Conservation (phyloP, 1,140 invertebrate genomes). For the Drosophila suzukii region DNA sequence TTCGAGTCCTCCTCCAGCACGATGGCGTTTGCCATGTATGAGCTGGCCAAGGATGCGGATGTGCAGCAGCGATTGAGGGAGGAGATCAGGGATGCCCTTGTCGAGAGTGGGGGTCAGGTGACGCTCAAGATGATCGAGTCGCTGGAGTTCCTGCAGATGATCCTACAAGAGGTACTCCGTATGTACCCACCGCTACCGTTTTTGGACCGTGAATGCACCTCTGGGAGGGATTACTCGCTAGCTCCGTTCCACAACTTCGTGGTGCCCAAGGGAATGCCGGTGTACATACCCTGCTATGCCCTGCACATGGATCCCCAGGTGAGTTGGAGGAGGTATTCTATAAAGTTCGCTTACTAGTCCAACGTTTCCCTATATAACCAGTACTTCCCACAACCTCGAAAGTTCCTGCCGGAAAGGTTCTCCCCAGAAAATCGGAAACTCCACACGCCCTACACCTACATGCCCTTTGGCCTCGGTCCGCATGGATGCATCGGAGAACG, state of each 20-base stretch:
- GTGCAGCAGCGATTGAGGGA: constrained; percentile 84
- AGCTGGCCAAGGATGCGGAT: constrained; percentile 84
- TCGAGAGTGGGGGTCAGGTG: constrained; percentile 75
- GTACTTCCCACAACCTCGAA: constrained; percentile 88
- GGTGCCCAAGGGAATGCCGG: constrained; percentile 71
- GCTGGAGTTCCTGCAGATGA: constrained; percentile 84
- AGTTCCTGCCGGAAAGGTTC: constrained; percentile 89
- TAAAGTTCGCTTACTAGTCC: background rate
- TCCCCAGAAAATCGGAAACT: constrained; percentile 84
- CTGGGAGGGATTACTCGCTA: constrained; percentile 58
- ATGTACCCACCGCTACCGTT: constrained; percentile 87
- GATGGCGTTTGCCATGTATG: constrained; percentile 85
- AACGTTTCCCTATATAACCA: constrained; percentile 36
- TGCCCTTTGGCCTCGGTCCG: constrained; percentile 92
- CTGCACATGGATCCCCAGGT: constrained; percentile 80
- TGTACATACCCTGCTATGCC: constrained; percentile 75
- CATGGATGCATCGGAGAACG: constrained; percentile 90
- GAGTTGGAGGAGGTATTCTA: background rate
- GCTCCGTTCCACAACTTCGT: constrained; percentile 58
- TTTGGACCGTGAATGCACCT: constrained; percentile 85
- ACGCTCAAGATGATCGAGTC: constrained; percentile 84
- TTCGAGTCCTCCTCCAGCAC: constrained; percentile 85
- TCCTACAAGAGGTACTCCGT: constrained; percentile 86
- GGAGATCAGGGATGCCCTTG: constrained; percentile 84
- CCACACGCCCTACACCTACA: constrained; percentile 86